Evolutionary conservation across 2,113 vertebrate species (phyloP).

Genomic region (Tragelaphus strepsiceros): DNA sequence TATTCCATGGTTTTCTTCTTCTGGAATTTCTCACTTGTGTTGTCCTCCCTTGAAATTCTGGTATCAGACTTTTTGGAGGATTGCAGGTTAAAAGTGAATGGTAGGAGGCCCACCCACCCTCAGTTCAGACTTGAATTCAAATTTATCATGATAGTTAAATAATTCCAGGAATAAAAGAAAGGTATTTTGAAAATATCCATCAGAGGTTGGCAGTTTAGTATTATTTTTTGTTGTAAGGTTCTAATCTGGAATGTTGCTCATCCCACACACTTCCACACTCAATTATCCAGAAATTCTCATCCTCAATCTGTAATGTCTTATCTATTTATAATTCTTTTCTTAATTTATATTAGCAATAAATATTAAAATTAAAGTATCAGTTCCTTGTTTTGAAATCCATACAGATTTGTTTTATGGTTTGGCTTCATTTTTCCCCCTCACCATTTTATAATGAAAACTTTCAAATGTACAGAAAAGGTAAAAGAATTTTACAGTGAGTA

Average conservation of each 20-base stretch:
- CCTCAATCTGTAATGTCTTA: not conserved
- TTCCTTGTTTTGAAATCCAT: not conserved
- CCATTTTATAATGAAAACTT: not conserved
- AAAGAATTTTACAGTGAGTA: not conserved
- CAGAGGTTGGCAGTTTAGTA: not conserved
- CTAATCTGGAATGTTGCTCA: not conserved
- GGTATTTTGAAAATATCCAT: not conserved
- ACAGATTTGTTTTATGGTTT: not conserved
- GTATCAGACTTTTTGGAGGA: not conserved
- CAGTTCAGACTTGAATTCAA: not conserved
- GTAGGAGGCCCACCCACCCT: not conserved
- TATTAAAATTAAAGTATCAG: not conserved
- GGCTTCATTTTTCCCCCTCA: not conserved
- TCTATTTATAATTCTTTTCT: conserved; percentile 6
- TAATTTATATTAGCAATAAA: conserved; percentile 1
- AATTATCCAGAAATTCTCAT: not conserved
- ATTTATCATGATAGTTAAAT: not conserved
- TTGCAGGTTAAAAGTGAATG: not conserved
- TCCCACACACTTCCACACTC: not conserved
- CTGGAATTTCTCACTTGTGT: not conserved
- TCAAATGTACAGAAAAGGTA: not conserved
- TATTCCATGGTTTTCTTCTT: not conserved
- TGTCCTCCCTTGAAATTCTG: not conserved
- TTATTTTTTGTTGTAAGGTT: not conserved
- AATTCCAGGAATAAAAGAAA: not conserved